Percentiles rank a stretch among this genome's conserved stretches.
Conservation (phyloP, 1,140 invertebrate species). For the Tetranychus urticae region DNA sequence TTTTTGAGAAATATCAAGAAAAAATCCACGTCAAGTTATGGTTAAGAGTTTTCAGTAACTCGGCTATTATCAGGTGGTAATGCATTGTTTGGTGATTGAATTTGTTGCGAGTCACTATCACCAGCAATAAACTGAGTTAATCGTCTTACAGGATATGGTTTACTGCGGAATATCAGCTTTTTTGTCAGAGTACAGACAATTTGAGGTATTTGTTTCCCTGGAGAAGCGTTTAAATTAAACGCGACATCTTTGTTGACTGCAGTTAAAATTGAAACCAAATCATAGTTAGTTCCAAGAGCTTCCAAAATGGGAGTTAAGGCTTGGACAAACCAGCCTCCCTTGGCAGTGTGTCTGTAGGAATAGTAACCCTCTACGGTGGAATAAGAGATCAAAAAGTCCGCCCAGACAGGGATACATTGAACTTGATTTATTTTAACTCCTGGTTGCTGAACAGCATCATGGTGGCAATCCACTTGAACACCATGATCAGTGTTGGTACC, state of each 20-base stretch:
- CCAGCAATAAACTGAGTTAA: too few species aligned
- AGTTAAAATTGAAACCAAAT: slow-evolving; percentile 64
- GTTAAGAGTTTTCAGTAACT: too few species aligned
- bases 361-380: slow-evolving; percentile 77
- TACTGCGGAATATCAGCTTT: too few species aligned
- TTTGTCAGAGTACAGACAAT: too few species aligned
- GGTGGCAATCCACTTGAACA: neutral
- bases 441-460: neutral
- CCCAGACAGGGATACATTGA: slow-evolving; percentile 53
- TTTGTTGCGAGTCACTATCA: too few species aligned
- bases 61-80: too few species aligned
- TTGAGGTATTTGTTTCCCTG: slow-evolving; percentile 10
- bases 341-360: slow-evolving; percentile 78
- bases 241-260: slow-evolving; percentile 44
- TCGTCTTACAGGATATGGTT: too few species aligned
- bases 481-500: slow-evolving; percentile 54
- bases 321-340: slow-evolving; percentile 76
- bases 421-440: slow-evolving; percentile 12
- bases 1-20: too few species aligned
- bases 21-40: too few species aligned
- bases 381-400: slow-evolving; percentile 78
- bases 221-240: slow-evolving; percentile 23
- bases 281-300: slow-evolving; percentile 42
- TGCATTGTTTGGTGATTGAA: too few species aligned
- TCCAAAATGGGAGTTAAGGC: slow-evolving; percentile 52